Conservation (phyloP, 2,797 vertebrate species). For the Ceyx erithaca region DNA sequence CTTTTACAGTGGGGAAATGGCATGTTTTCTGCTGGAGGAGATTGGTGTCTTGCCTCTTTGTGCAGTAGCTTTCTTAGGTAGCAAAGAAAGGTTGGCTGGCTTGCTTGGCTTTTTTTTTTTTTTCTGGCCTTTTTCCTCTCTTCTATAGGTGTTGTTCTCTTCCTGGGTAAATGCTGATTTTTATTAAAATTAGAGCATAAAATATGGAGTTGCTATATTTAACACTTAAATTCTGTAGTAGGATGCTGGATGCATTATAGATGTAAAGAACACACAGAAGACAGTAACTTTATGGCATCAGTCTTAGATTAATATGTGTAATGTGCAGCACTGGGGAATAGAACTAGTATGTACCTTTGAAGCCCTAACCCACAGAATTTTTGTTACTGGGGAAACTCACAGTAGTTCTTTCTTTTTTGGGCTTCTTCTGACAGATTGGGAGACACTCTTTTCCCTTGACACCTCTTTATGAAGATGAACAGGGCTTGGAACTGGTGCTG, state of each 20-base stretch:
- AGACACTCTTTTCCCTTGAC: not conserved
- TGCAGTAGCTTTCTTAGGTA: not conserved
- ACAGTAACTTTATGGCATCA: not conserved
- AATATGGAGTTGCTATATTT: not conserved
- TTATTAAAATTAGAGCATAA: not conserved
- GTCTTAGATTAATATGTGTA: not conserved
- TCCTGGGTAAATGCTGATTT: not conserved
- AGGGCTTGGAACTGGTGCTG: constrained; percentile 9
- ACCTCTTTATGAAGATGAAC: not conserved
- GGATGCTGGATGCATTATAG: not conserved
- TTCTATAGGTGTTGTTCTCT: not conserved
- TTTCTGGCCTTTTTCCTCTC: not conserved
- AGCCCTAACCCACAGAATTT: not conserved
- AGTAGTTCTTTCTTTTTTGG: not conserved
- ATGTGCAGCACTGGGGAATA: not conserved
- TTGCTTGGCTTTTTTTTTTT: not conserved
- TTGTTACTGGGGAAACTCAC: not conserved
- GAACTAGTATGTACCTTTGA: not conserved
- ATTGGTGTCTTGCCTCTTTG: not conserved
- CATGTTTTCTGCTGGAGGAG: not conserved
- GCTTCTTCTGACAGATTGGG: not conserved
- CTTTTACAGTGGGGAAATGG: not conserved
- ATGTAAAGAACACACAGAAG: not conserved
- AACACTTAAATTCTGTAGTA: not conserved
- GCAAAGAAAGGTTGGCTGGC: not conserved